Base-by-base conservation (phyloP, 2,888 invertebrate genomes). In the Automeris io region DNA sequence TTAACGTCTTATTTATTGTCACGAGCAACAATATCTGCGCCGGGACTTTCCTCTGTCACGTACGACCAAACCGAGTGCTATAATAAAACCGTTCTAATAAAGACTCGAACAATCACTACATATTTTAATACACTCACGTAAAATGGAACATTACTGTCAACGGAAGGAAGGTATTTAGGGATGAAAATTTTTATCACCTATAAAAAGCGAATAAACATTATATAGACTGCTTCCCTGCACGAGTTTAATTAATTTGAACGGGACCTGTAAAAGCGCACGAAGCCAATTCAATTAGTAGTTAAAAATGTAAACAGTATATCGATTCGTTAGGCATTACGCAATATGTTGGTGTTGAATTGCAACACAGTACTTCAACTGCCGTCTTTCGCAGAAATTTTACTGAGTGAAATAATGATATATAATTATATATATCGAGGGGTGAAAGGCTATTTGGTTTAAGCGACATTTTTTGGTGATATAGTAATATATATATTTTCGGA, bases 1-100 rank as follows among this genome's bases (percentile, higher is more conserved):
- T 83, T 85, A 73, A 86, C 73, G 79, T 74, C 74, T 78, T 80
- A 85, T 85, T 83, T 83, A 85, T 78, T 77, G 76, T 73, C 72
- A 62, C 61, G 62, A 65, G 69, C 74, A 63, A 78, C 77, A 75
- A 75, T 78, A 75, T 75, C 70, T 70, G 40, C 47, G 24, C 36
- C 32, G 37, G 50, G 54, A 52, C 57, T 49, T 43, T 38, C 49
- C 49, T 46, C 49, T 51, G 47, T 24, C 58, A 60, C 66, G 58
- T 65, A 61, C 61, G 56, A 46, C 42, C 36, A 39, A 52, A 29
- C 42, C 49, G 51, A 47, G 57, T 54, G 49, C 34, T 19, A 31
- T 38, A 58, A 66, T 69, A 70, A 72, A 69, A 69, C 42, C 47
- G 48, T 61, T 49, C 57, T 66, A 63, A 71, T 65, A 64, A 67